Evolutionary conservation across 2,113 vertebrate species (phyloP), one percentile per base, ranked within the genome.

Genomic region (Microcebus lehilahytsara): DNA sequence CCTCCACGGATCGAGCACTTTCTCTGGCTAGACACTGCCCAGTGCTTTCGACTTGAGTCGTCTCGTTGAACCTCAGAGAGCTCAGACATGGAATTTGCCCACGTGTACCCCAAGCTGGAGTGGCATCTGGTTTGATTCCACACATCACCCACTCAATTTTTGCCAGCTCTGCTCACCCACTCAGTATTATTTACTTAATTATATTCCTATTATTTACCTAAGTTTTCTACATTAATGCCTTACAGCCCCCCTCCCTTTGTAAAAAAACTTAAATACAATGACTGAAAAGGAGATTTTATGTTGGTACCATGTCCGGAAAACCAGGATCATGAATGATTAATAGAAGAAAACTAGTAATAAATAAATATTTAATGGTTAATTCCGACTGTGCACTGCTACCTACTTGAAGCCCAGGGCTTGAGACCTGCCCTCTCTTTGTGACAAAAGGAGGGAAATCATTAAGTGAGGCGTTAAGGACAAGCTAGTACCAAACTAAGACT

Each of bases 1-100:
- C 30, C 69, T 20, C 12, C 5, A 2, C 9, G 56, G 37, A 51
- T 25, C 0, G 2, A 81, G 10, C 1, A 3, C 37, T 37, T 53
- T 40, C 62, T 60, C 40, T 42, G 66, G 32, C 27, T 69, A 79
- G 74, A 23, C 5, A 16, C 9, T 58, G 32, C 51, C 67, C 16
- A 9, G 27, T 46, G 58, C 23, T 74, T 60, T 83, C 42, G 16
- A 32, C 23, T 32, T 77, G 37, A 1, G 3, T 56, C 12, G 11
- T 93, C 32, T 71, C 60, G 56, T 17, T n/a, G 67, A 78, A 25
- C 49, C 66, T 25, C 40, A n/a, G 66, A 60, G 49, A 27, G 23
- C 84, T 32, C 3, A 16, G 56, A 6, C 14, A 4, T 46, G 71
- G 49, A n/a, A 42, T 72, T 20, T 84, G 60, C n/a, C 60, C 40